A percentile compares a stretch with the other conserved stretches of the same genome.
Conservation (phyloP, 2,888 invertebrate genomes). For the Platerodrilus igneus region DNA sequence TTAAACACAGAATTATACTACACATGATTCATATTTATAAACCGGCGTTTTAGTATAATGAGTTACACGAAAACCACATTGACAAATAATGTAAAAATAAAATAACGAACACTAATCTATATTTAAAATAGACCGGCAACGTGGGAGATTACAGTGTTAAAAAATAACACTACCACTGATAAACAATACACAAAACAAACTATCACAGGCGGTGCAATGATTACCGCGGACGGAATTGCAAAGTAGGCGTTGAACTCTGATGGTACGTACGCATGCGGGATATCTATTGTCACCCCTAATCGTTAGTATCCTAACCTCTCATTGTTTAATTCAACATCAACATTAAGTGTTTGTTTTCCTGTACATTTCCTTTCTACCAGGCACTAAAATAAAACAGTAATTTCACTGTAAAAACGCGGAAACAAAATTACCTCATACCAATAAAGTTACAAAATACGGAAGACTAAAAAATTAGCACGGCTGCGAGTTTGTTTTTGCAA, state of each 20-base stretch:
- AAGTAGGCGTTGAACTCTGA: slow-evolving; percentile 23
- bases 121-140: slow-evolving; percentile 35
- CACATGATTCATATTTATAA: neutral
- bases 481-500: no score
- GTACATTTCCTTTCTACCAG: slow-evolving; percentile 7
- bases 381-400: no score
- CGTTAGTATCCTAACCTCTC: slow-evolving; percentile 26
- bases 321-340: slow-evolving; percentile 17
- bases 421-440: no score
- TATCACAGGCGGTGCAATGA: slow-evolving; percentile 20
- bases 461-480: no score
- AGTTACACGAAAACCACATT: slow-evolving; percentile 6
- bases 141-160: slow-evolving; percentile 20
- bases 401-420: no score
- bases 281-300: slow-evolving; percentile 27
- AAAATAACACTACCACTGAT: slow-evolving; percentile 18
- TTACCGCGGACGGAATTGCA: slow-evolving; percentile 25
- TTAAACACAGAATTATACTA: neutral
- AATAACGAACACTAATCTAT: neutral
- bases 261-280: slow-evolving; percentile 20
- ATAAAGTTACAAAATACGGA: no score
- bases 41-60: slow-evolving; percentile 6
- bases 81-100: slow-evolving; percentile 10
- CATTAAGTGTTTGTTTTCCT: slow-evolving; percentile 10
- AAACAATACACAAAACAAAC: slow-evolving; percentile 20